A percentile compares a stretch with the other conserved stretches of the same genome.
Conservation (phyloP, 1,140 invertebrate species). For the Tetranychus cinnabarinus region DNA sequence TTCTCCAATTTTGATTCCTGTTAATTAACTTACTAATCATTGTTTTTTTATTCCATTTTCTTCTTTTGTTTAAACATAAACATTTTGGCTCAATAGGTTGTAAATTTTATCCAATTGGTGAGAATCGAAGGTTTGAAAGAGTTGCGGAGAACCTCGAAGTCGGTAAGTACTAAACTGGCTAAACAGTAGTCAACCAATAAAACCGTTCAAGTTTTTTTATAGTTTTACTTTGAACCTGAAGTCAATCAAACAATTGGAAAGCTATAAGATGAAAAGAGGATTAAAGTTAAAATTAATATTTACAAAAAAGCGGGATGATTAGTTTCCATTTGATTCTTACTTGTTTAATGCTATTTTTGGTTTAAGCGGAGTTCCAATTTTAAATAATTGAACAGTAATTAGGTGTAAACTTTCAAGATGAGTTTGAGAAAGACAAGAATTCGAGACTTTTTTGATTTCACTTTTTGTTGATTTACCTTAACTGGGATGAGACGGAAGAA, state of each 20-base stretch:
- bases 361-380: too few relatives aligned
- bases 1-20: too few relatives aligned
- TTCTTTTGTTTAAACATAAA: not conserved
- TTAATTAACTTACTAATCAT: not conserved
- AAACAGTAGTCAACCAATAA: not conserved
- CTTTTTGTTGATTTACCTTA: too few relatives aligned
- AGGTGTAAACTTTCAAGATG: too few relatives aligned
- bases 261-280: not conserved
- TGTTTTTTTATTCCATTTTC: not conserved
- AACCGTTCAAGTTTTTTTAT: not conserved
- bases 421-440: too few relatives aligned
- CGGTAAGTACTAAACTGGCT: slow-evolving; percentile 12
- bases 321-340: too few relatives aligned
- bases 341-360: too few relatives aligned
- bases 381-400: too few relatives aligned
- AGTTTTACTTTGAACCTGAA: not conserved
- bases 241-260: not conserved
- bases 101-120: slow-evolving; percentile 47
- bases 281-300: too few relatives aligned
- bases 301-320: too few relatives aligned
- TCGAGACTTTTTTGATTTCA: too few relatives aligned
- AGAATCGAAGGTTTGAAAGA: slow-evolving; percentile 46
- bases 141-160: slow-evolving; percentile 27
- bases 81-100: slow-evolving; percentile 30
- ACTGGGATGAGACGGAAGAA: too few relatives aligned